Evolutionary conservation across 2,888 invertebrate species (phyloP).

Genomic region (Agrochola circellaris): DNA sequence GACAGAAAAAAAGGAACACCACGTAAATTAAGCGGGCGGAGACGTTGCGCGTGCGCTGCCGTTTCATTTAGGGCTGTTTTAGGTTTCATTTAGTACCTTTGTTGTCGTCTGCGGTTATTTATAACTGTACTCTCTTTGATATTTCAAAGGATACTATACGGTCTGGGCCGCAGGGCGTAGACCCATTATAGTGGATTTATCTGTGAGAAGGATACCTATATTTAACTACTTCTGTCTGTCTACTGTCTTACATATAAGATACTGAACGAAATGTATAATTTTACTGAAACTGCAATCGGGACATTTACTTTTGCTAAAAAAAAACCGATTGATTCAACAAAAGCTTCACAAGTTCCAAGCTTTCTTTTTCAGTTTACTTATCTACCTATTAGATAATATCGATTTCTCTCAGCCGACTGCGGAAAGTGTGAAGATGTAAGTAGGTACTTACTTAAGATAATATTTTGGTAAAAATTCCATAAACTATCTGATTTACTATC

Average conservation of each 20-base stretch:
- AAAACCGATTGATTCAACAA: neutral
- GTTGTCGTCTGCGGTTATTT: constrained; percentile 59
- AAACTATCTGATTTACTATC: neutral
- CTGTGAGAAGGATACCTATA: constrained; percentile 25
- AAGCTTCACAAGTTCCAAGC: neutral
- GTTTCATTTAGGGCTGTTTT: constrained; percentile 76
- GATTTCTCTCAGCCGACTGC: neutral
- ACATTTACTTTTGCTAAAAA: neutral
- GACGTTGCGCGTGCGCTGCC: constrained; percentile 62
- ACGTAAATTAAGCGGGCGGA: constrained; percentile 78
- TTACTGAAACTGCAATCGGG: neutral
- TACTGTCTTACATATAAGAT: constrained; percentile 22
- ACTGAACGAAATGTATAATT: constrained; percentile 3
- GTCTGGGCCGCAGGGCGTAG: constrained; percentile 33
- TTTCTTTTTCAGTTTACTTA: neutral
- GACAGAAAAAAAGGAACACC: constrained; percentile 82
- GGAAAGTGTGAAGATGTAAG: too few species aligned
- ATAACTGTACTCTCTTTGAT: constrained; percentile 48
- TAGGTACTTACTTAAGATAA: neutral
- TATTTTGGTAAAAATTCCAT: neutral
- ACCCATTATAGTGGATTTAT: constrained; percentile 36
- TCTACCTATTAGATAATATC: too few species aligned
- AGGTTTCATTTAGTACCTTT: constrained; percentile 58
- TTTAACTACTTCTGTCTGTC: constrained; percentile 20
- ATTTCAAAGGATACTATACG: constrained; percentile 54